A percentile compares a stretch with the other conserved stretches of the same genome.
Conservation (phyloP, 2,888 invertebrate genomes). For the Morpho deidamia region DNA sequence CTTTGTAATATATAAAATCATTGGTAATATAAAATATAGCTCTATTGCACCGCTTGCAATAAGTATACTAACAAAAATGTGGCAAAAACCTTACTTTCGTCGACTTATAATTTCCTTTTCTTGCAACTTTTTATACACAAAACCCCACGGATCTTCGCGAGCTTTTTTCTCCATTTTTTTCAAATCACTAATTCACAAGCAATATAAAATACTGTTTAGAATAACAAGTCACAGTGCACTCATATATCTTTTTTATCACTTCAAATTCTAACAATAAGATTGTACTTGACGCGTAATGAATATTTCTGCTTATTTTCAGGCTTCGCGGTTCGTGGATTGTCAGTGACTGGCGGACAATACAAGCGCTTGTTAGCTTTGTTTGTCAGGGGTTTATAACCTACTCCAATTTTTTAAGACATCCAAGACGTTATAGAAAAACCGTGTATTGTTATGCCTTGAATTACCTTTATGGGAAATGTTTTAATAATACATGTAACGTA, state of each 20-base stretch:
- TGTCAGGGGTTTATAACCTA: conserved; percentile 49
- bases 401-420: conserved; percentile 54
- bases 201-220: neutral
- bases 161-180: conserved; percentile 40
- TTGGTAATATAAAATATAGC: too few relatives aligned
- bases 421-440: conserved; percentile 43
- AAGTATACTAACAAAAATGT: too few relatives aligned
- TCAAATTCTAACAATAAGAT: too few relatives aligned
- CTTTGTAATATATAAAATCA: too few relatives aligned
- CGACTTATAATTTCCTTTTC: conserved; percentile 57
- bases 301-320: conserved; percentile 40
- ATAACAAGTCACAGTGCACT: too few relatives aligned
- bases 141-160: conserved; percentile 58
- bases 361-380: conserved; percentile 50
- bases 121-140: conserved; percentile 58
- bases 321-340: conserved; percentile 41
- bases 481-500: neutral
- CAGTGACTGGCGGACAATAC: conserved; percentile 37
- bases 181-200: neutral
- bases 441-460: conserved; percentile 33
- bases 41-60: too few relatives aligned
- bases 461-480: conserved; percentile 8
- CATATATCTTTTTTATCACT: too few relatives aligned
- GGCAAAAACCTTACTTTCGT: conserved; percentile 47
- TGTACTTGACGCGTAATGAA: neutral